Base-by-base conservation (phyloP, 2,888 invertebrate species). In the Cataglyphis altisquamis region DNA sequence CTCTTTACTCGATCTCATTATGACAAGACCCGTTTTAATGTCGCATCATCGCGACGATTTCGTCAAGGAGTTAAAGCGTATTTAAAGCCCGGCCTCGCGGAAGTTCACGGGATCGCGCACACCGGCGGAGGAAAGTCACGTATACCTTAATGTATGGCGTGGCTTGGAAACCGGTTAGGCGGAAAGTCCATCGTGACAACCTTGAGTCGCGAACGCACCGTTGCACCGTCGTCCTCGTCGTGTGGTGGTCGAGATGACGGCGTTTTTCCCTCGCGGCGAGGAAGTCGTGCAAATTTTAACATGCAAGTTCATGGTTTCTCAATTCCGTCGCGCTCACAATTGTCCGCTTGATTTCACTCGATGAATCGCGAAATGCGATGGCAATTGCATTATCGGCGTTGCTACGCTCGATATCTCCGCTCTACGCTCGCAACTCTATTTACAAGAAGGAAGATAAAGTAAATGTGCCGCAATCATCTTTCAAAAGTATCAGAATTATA, bases 241-340 rank as follows among this genome's bases (percentile, higher is more conserved):
- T n/a, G 0, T 52, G n/a, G 48, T 41, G 41, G n/a, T 45, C 60
- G 29, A 68, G 48, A 10, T 29, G 29, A 52, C 21, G 45, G 10
- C 55, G 36, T 68, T 80, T 80, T 82, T 82, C 64, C 63, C 52
- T 32, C 70, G 68, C 57, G 73, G 52, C 45, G 73, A 64, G 73
- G 85, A 88, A 82, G 86, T 80, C 86, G 82, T 77, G 84, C 86
- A 78, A 87, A 90, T 88, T 87, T 87, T 90, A 90, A 86, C 45
- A 80, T 60, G 72, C 90, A 90, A 90, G 90, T 90, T 90, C 90
- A 90, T 84, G 90, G 89, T 88, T 89, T 87, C 84, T 68, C 60
- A 57, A 81, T 81, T 68, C 73, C 85, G 84, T 80, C 74, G 82
- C 77, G 45, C 63, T 15, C 36, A 77, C 73, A 52, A 10, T 39